phyloP scores from a whole-genome alignment of 1,140 invertebrate species.

The Lucilia sericata region DNA sequence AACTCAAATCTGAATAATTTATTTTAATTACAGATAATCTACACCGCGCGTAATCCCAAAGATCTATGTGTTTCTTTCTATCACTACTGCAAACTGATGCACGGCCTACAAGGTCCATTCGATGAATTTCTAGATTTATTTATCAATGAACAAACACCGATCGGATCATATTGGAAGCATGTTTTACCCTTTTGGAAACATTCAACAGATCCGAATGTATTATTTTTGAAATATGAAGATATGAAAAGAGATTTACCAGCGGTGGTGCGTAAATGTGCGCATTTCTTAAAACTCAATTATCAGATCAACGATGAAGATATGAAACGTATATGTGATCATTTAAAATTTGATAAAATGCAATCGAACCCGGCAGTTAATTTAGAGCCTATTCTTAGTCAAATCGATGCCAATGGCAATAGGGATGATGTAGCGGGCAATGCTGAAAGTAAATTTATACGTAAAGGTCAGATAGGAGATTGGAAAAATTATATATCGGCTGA shows the following conservation, averaged over 20 bases:
- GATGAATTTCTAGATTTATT: conserved; percentile 87
- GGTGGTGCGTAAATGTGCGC: conserved; percentile 76
- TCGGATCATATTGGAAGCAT: conserved; percentile 79
- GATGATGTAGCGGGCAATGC: neutral
- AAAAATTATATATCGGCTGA: conserved; percentile 83
- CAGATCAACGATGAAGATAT: conserved; percentile 75
- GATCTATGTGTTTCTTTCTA: conserved; percentile 94
- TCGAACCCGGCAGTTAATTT: conserved; percentile 82
- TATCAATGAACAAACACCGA: conserved; percentile 76
- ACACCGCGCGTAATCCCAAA: conserved; percentile 92
- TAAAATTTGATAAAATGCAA: conserved; percentile 86
- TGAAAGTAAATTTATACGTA: conserved; percentile 77
- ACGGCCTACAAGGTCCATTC: conserved; percentile 78
- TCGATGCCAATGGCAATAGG: conserved; percentile 68
- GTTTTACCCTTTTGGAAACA: conserved; percentile 79
- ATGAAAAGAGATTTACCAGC: conserved; percentile 80
- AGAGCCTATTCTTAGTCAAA: conserved; percentile 72
- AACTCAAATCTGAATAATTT: neutral
- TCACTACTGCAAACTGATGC: conserved; percentile 83
- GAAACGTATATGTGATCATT: conserved; percentile 76
- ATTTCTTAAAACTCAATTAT: conserved; percentile 77
- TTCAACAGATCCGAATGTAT: conserved; percentile 79
- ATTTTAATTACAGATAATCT: conserved; percentile 78
- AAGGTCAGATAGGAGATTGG: conserved; percentile 88
- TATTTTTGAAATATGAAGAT: conserved; percentile 89